These are phyloP conservation scores for Columbina picui DNA, from an alignment of 2,113 vertebrate species.

Conservation along the genomic window DNA sequence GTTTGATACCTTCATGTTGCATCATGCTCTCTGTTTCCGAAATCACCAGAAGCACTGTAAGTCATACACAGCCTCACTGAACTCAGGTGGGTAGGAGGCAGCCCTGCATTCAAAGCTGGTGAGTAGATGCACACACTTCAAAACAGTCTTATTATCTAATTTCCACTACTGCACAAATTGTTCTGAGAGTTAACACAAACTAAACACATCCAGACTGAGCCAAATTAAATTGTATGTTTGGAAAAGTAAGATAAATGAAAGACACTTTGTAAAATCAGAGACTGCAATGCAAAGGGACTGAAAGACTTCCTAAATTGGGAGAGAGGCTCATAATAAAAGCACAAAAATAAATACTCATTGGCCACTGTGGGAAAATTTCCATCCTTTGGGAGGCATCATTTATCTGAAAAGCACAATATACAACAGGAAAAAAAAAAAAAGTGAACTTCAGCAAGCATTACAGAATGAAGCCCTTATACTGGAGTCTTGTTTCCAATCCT, in stretches of 20 bases:
- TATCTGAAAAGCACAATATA: not conserved
- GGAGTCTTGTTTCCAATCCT: not conserved
- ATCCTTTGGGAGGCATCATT: not conserved
- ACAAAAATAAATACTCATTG: not conserved
- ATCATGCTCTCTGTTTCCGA: not conserved
- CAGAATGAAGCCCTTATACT: not conserved
- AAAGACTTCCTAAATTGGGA: not conserved
- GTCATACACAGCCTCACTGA: not conserved
- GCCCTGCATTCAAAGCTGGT: not conserved
- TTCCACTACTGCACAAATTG: not conserved
- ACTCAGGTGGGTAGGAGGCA: not conserved
- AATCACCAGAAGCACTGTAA: fast-evolving
- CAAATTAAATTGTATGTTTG: not conserved
- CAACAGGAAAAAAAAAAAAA: not conserved
- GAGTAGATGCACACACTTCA: not conserved
- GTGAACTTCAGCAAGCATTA: not conserved
- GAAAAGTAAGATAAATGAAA: not conserved
- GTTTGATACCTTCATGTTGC: not conserved
- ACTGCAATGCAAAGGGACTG: not conserved
- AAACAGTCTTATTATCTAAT: not conserved
- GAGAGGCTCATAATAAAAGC: not conserved
- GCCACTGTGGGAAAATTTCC: not conserved
- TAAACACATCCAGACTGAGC: not conserved
- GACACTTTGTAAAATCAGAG: not conserved
- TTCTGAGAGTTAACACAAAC: not conserved